Evolutionary conservation across 2,797 vertebrate species (phyloP).

Genomic region (Acrossocheilus wenchowensis): DNA sequence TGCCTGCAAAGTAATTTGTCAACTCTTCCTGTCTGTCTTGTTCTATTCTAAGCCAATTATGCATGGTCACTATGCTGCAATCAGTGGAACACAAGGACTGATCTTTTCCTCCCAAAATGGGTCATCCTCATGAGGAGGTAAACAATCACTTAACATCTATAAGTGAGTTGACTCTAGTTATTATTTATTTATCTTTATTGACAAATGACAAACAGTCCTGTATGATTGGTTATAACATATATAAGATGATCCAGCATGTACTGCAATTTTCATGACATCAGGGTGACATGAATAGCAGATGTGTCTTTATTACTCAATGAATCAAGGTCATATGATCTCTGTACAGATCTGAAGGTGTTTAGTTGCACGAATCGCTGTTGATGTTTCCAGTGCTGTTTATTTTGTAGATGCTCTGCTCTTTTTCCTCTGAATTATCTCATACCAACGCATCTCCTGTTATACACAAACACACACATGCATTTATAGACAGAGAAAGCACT

Average conservation of each 20-base stretch:
- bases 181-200: not conserved
- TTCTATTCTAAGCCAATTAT: not conserved
- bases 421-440: constrained; percentile 28
- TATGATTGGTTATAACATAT: not conserved
- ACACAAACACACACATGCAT: constrained; percentile 14
- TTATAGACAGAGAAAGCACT: constrained; percentile 25
- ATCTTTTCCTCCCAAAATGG: constrained; percentile 35
- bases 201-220: not conserved
- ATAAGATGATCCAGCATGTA: constrained; percentile 5
- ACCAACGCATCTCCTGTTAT: constrained; percentile 22
- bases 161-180: constrained; percentile 2
- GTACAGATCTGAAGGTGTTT: not conserved
- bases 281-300: constrained; percentile 20
- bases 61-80: not conserved
- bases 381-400: constrained; percentile 28
- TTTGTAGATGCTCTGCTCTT: constrained; percentile 14
- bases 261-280: constrained; percentile 9
- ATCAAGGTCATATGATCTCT: constrained; percentile 56
- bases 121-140: constrained; percentile 45
- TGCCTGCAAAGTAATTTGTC: constrained; percentile 26
- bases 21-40: constrained; percentile 11
- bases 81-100: constrained; percentile 5
- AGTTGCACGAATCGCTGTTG: not conserved
- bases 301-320: constrained; percentile 38
- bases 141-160: constrained; percentile 43